phyloP scores from a whole-genome alignment of 2,797 vertebrate genomes.

The Eremophila alpestris region DNA sequence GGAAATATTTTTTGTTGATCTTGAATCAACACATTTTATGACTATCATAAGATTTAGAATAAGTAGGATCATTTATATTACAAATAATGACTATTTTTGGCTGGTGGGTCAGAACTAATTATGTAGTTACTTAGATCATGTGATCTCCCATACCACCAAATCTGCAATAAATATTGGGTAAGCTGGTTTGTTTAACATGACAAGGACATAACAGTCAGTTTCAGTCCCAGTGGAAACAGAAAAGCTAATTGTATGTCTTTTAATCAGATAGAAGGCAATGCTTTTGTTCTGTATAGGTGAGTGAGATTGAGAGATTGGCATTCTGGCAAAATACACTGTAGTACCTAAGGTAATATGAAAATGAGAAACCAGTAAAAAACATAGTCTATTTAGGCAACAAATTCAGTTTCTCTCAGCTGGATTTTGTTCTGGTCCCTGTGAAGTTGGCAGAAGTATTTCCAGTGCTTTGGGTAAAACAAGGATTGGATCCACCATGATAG shows the following conservation, averaged over 20 bases:
- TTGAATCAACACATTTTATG: neutral
- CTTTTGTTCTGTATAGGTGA: neutral
- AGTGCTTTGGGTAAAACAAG: neutral
- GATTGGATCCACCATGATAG: neutral
- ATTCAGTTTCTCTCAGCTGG: neutral
- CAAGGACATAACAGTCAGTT: neutral
- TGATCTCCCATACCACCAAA: neutral
- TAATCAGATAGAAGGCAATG: neutral
- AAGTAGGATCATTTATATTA: neutral
- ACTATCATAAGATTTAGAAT: neutral
- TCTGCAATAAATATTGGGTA: neutral
- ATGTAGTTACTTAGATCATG: neutral
- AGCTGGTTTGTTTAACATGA: conserved; percentile 3
- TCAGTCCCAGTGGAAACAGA: neutral
- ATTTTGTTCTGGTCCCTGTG: neutral
- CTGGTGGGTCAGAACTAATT: neutral
- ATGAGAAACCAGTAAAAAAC: neutral
- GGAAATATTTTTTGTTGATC: neutral
- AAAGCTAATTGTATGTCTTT: neutral
- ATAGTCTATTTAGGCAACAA: neutral
- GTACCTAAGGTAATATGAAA: neutral
- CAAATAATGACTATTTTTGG: neutral
- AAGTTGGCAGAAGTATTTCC: neutral
- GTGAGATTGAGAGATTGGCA: neutral
- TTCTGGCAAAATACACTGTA: neutral